Percentiles rank a stretch among this genome's conserved stretches.
These are phyloP conservation scores for Tokudaia tokunoshimensis DNA, from an alignment of 2,797 vertebrate genomes.

Conservation along the genomic window DNA sequence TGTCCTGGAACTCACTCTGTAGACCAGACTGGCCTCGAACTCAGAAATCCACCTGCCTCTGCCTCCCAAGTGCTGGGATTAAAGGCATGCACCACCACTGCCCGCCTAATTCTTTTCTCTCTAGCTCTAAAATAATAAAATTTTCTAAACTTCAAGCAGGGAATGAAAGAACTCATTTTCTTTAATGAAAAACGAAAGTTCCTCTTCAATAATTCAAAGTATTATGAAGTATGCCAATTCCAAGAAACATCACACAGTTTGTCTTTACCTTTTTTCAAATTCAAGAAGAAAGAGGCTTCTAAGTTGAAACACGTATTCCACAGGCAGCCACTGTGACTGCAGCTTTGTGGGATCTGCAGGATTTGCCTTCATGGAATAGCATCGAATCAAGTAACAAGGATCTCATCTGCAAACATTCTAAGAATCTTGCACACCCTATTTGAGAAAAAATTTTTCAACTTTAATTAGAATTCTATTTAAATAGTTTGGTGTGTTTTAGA, in stretches of 20 bases:
- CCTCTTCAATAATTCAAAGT: not conserved
- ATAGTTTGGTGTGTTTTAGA: conserved; percentile 67
- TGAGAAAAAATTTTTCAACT: conserved; percentile 72
- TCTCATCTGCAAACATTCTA: conserved; percentile 59
- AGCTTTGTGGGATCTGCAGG: not conserved
- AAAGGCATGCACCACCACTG: too few species aligned
- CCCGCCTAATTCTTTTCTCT: not conserved
- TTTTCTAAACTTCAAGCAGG: conserved; percentile 40
- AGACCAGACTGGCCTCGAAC: too few species aligned
- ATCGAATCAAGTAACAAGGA: conserved; percentile 55
- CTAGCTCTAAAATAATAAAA: conserved; percentile 11
- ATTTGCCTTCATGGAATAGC: not conserved
- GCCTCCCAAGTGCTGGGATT: too few species aligned
- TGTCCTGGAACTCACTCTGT: too few species aligned
- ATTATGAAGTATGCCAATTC: not conserved
- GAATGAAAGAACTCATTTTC: not conserved
- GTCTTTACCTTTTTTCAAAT: not conserved
- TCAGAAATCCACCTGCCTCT: too few species aligned
- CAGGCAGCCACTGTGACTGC: not conserved
- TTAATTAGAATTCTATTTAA: conserved; percentile 76
- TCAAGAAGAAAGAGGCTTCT: not conserved
- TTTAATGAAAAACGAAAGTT: not conserved
- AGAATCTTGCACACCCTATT: conserved; percentile 48
- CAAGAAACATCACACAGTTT: not conserved
- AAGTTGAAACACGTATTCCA: not conserved